These are phyloP conservation scores for Barbus barbus DNA, from an alignment of 2,113 vertebrate genomes.

Conservation along the genomic window DNA sequence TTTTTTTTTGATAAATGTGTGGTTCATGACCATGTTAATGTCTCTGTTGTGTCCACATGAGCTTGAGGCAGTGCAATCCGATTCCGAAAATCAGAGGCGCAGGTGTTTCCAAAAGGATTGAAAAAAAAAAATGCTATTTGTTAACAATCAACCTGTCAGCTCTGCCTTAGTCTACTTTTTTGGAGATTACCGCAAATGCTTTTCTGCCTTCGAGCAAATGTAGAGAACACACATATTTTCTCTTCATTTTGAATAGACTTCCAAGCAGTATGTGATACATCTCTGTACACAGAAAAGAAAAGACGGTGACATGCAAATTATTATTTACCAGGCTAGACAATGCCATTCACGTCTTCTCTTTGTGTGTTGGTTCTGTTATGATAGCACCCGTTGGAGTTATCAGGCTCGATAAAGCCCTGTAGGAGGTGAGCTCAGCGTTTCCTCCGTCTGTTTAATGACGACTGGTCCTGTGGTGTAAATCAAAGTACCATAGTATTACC, in stretches of 20 bases:
- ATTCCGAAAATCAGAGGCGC: background rate
- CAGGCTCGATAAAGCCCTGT: background rate
- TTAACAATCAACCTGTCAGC: slow-evolving; percentile 31
- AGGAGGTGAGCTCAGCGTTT: background rate
- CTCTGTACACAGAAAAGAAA: background rate
- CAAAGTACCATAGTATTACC: background rate
- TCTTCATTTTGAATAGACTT: background rate
- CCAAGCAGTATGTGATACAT: background rate
- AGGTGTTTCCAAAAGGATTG: slow-evolving; percentile 39
- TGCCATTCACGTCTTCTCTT: background rate
- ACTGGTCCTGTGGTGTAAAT: background rate
- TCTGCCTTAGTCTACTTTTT: background rate
- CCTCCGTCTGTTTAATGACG: slow-evolving; percentile 8
- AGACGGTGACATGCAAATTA: background rate
- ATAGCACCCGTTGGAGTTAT: background rate
- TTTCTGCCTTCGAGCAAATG: slow-evolving; percentile 5
- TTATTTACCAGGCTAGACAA: background rate
- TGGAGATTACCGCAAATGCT: background rate
- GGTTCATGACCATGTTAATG: background rate
- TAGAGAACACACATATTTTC: background rate
- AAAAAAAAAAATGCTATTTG: background rate
- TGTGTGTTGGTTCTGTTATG: background rate
- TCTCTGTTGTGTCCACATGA: slow-evolving; percentile 11
- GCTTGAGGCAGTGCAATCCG: background rate
- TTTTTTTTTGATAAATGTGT: slow-evolving; percentile 3